Evolutionary conservation across 2,797 vertebrate genomes (phyloP).

Genomic region (Emydoidea blandingii): DNA sequence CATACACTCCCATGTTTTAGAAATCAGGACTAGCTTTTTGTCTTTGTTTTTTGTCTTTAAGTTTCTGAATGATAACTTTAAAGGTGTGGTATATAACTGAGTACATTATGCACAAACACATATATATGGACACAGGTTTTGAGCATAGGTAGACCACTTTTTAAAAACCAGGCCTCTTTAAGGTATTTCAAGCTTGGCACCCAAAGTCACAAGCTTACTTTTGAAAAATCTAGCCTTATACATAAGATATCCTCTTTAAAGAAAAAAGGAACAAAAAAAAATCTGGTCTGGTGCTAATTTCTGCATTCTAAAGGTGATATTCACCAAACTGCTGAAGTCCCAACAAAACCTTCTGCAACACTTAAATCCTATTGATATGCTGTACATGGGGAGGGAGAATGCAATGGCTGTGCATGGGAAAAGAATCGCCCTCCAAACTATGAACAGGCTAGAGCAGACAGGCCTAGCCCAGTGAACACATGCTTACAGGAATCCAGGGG

Average conservation of each 20-base stretch:
- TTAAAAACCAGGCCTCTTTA: neutral
- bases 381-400: neutral
- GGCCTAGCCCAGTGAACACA: neutral
- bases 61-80: neutral
- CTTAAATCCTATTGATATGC: neutral
- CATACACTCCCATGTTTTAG: neutral
- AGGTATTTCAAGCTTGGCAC: neutral
- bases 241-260: neutral
- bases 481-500: too few species aligned
- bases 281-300: neutral
- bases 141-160: neutral
- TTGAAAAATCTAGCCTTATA: neutral
- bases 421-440: neutral
- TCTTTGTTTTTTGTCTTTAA: neutral
- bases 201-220: neutral
- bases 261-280: neutral
- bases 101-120: neutral
- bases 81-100: neutral
- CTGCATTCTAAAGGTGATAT: neutral
- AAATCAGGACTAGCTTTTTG: neutral
- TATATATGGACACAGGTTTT: neutral
- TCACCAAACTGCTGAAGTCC: neutral
- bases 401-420: neutral
- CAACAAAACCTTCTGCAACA: neutral
- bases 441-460: neutral